Evolutionary conservation across 2,888 invertebrate genomes (phyloP).

Genomic region (Zygothrica quintamaculata): DNA sequence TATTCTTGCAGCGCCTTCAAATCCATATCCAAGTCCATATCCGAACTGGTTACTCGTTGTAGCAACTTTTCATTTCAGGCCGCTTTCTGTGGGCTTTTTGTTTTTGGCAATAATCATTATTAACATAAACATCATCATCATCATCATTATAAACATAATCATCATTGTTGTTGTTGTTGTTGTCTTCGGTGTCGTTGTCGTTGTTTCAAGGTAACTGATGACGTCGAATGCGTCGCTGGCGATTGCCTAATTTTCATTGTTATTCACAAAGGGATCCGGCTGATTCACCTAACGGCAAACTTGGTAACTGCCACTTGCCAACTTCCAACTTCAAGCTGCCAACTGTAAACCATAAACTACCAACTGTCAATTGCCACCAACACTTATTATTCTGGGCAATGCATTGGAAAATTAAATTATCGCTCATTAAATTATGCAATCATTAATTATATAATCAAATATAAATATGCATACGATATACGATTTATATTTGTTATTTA

Average conservation of each 20-base stretch:
- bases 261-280: constrained; percentile 74
- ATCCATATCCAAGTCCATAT: constrained; percentile 7
- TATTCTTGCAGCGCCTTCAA: constrained; percentile 39
- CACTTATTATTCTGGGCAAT: constrained; percentile 75
- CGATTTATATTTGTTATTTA: constrained; percentile 2
- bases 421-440: constrained; percentile 68
- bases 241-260: constrained; percentile 78
- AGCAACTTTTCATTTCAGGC: constrained; percentile 77
- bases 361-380: constrained; percentile 39
- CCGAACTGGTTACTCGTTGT: constrained; percentile 31
- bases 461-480: constrained; percentile 36
- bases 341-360: too few species aligned
- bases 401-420: constrained; percentile 79
- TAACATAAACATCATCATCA: constrained; percentile 10
- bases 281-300: constrained; percentile 52
- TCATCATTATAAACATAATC: constrained; percentile 47
- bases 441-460: constrained; percentile 65
- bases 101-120: constrained; percentile 36
- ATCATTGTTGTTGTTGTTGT: constrained; percentile 53
- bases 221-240: constrained; percentile 70
- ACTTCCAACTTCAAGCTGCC: too few species aligned
- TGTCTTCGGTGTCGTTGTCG: constrained; percentile 25
- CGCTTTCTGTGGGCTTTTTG: constrained; percentile 64
- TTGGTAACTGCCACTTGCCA: neutral
- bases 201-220: constrained; percentile 83